Evolutionary conservation across 1,140 invertebrate genomes (phyloP).

Genomic region (Calycopis cecrops): DNA sequence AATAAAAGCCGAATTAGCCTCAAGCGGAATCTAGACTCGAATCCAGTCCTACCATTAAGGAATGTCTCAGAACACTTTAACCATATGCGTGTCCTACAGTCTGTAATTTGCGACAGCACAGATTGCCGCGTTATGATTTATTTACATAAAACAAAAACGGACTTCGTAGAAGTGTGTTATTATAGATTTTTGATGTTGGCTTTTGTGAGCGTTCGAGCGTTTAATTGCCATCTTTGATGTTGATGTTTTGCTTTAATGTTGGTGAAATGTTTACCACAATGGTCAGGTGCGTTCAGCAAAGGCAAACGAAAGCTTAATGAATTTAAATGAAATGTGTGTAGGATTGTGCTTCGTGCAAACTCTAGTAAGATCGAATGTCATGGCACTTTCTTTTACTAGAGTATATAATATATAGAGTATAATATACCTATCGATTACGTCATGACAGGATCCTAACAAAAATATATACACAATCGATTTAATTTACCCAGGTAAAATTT

Average conservation of each 20-base stretch:
- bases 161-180: conserved; percentile 32
- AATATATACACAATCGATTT: no score
- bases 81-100: conserved; percentile 42
- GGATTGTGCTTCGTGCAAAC: no score
- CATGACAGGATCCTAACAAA: no score
- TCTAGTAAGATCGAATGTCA: no score
- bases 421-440: no score
- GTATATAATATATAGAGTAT: no score
- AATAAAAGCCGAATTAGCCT: conserved; percentile 26
- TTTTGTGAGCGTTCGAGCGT: conserved; percentile 23
- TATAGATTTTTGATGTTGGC: conserved; percentile 39
- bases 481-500: no score
- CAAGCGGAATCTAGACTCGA: conserved; percentile 35
- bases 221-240: conserved; percentile 23
- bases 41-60: conserved; percentile 56
- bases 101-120: conserved; percentile 51
- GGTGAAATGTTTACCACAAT: no score
- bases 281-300: no score
- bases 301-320: no score
- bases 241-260: conserved; percentile 5
- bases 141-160: conserved; percentile 41
- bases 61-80: conserved; percentile 45
- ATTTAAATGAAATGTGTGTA: no score
- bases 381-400: no score
- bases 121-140: conserved; percentile 46